phyloP scores from a whole-genome alignment of 2,113 vertebrate genomes.

The Neolamprologus hecqui region DNA sequence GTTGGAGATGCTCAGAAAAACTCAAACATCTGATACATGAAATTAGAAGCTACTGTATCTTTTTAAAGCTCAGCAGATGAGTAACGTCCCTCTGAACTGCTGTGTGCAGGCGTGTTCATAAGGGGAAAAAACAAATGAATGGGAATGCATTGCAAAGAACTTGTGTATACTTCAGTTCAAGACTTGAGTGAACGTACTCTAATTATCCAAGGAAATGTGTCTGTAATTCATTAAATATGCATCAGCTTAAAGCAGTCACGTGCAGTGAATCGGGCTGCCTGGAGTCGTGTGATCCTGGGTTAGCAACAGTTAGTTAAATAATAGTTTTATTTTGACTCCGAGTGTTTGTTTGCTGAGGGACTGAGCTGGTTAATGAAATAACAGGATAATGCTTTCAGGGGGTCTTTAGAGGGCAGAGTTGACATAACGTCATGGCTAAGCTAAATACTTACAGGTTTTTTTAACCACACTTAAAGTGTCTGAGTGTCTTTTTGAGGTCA shows the following conservation, averaged over 20 bases:
- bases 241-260: background rate
- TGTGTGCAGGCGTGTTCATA: background rate
- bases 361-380: constrained; percentile 5
- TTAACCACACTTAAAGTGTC: background rate
- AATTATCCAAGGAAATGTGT: background rate
- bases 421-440: background rate
- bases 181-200: background rate
- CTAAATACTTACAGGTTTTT: background rate
- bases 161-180: background rate
- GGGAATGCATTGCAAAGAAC: background rate
- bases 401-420: background rate
- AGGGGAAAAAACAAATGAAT: background rate
- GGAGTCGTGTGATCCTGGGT: constrained; percentile 13
- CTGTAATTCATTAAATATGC: background rate
- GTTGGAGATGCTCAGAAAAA: background rate
- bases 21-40: background rate
- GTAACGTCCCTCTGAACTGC: background rate
- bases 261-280: background rate
- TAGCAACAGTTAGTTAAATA: constrained; percentile 26
- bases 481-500: background rate
- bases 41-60: background rate
- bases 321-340: constrained; percentile 17
- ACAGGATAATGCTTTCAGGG: constrained; percentile 2
- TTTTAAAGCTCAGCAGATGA: background rate
- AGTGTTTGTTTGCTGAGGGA: background rate